Evolutionary conservation across 2,113 vertebrate species (phyloP), one percentile per base, ranked within the genome.

Genomic region (Halichoerus grypus): DNA sequence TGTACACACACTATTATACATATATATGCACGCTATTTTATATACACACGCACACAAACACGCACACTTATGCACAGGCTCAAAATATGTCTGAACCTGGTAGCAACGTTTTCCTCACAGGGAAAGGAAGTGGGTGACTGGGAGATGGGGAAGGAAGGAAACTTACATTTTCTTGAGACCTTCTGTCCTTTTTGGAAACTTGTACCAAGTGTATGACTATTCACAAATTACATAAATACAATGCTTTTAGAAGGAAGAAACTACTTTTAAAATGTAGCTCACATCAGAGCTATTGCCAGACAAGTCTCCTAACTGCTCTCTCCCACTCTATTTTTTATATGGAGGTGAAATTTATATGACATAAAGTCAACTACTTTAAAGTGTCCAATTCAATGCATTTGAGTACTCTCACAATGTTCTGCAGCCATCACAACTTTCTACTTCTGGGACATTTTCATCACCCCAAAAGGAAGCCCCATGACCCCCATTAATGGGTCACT

Each of bases 191-290:
- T 61, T 81, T 90, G 39, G 46, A 93, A 93, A 18, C 14, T 79
- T 49, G 46, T 36, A 69, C 12, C 36, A 79, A 63, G 55, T 80
- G 14, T 15, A 55, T 26, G 8, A 18, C 28, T 92, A 67, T 80
- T 74, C 87, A 94, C 26, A 51, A 94, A 88, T 46, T 74, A 84
- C 1, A 3, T 15, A 95, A 89, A 90, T 26, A 51, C 21, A 39
- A 86, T 93, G 13, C n/a, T 87, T 95, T 90, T 19, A 59, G 92
- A 92, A 85, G 53, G 80, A 80, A 86, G n/a, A 51, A 93, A 82
- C 80, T 88, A 80, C 12, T 90, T 69, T 72, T 8, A 28, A 82
- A 91, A 63, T 36, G 36, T 49, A 72, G 79, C 72, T 89, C 39
- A 69, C 63, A 95, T 46, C n/a, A 57, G 33, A n/a, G 86, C 46